phyloP scores from a whole-genome alignment of 1,140 invertebrate genomes.

The Scaptomyza montana region DNA sequence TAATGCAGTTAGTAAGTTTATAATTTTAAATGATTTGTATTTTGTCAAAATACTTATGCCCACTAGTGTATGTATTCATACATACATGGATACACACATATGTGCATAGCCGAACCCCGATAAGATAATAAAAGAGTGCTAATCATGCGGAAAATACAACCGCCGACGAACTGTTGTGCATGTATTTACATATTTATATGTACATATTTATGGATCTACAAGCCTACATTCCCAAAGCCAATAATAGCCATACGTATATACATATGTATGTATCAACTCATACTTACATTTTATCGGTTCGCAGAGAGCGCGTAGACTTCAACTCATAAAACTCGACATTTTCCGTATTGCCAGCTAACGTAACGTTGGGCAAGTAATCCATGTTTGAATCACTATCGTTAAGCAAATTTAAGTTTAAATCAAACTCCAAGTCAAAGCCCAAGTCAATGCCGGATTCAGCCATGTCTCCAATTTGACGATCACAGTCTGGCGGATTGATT shows the following conservation, averaged over 20 bases:
- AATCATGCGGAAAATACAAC: constrained; percentile 19
- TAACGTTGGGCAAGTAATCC: constrained; percentile 86
- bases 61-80: neutral
- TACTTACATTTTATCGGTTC: constrained; percentile 62
- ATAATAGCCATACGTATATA: neutral
- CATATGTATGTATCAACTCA: neutral
- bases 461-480: constrained; percentile 46
- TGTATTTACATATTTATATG: neutral
- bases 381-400: constrained; percentile 85
- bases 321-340: constrained; percentile 72
- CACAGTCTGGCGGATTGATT: neutral
- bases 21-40: too few species aligned
- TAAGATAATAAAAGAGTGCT: neutral
- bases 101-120: neutral
- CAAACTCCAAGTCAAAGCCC: constrained; percentile 88
- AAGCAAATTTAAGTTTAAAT: constrained; percentile 83
- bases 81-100: neutral
- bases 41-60: neutral
- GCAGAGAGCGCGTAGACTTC: constrained; percentile 49
- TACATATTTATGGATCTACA: constrained; percentile 4
- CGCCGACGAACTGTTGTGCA: neutral
- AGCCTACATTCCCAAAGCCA: neutral
- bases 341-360: constrained; percentile 78
- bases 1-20: too few species aligned
- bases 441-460: constrained; percentile 89